Evolutionary conservation across 2,888 invertebrate genomes (phyloP), one percentile per base, ranked within the genome.

Genomic region (Campopleginae sp.): DNA sequence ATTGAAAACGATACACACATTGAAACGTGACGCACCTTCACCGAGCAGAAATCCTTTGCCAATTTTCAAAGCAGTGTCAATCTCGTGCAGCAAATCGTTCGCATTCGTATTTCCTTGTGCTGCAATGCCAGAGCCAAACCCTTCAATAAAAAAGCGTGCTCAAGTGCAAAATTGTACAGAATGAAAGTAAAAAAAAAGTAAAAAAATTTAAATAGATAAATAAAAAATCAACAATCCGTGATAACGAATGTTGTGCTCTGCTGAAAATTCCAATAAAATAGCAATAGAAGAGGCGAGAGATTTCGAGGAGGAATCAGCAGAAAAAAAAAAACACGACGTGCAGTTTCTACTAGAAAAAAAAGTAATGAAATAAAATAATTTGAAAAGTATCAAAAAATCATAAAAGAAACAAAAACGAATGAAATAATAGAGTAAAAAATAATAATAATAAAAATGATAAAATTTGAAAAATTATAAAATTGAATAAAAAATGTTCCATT

Each of bases 11-110:
- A 75, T 48, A 74, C 44, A 68, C 46, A 79, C 74, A 79, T 82
- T 80, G 54, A 74, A 66, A 80, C 77, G 54, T 31, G 86, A 93
- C 93, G 91, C 92, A 94, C 94, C 94, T 95, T 93, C 92, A 75
- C 92, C 94, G 92, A 95, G 94, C 91, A 96, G 95, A 94, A 96
- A 96, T 91, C 96, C 96, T 92, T 94, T 95, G 89, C 95, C 95
- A 91, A 95, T 91, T 89, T 93, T 93, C 90, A 95, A 94, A 88
- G 95, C 95, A 87, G 94, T 94, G 94, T 96, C 96, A 92, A 96
- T 96, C 94, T 96, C 96, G 93, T 95, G 95, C 92, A 96, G 95
- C 87, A 96, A 94, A 90, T 92, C 91, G 85, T 79, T 89, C 66
- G 88, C 89, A 89, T 89, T 90, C 87, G 84, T 87, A 89, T 87